Evolutionary conservation across 2,888 invertebrate species (phyloP).

Genomic region (Rutpela maculata): DNA sequence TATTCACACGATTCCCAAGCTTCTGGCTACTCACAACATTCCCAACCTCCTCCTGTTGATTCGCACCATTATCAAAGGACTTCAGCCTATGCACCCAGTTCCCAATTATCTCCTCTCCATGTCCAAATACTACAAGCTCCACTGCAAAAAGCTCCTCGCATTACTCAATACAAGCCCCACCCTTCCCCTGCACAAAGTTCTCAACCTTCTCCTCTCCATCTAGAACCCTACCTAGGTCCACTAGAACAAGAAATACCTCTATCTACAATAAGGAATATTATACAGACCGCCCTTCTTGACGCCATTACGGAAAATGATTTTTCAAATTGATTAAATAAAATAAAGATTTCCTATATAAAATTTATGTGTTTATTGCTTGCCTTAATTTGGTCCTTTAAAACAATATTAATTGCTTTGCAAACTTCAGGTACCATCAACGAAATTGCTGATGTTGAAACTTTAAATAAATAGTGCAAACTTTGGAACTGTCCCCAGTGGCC

Average conservation of each 20-base stretch:
- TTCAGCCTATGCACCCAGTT: slow-evolving; percentile 8
- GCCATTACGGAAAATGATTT: no score
- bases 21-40: slow-evolving; percentile 27
- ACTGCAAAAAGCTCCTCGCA: slow-evolving; percentile 3
- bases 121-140: slow-evolving; percentile 13
- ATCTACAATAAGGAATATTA: no score
- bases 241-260: no score
- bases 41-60: slow-evolving; percentile 7
- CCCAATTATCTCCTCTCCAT: slow-evolving; percentile 3
- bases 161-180: background rate
- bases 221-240: no score
- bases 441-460: slow-evolving; percentile 37
- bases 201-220: no score
- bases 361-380: slow-evolving; percentile 4
- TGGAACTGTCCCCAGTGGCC: slow-evolving; percentile 37
- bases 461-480: slow-evolving; percentile 33
- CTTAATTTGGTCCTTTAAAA: slow-evolving; percentile 19
- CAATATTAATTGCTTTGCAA: slow-evolving; percentile 21
- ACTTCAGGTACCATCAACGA: slow-evolving; percentile 15
- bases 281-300: no score
- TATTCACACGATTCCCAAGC: slow-evolving; percentile 23
- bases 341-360: slow-evolving; percentile 12
- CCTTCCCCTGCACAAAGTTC: background rate
- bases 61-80: slow-evolving; percentile 28
- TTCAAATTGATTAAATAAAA: slow-evolving; percentile 6